These are phyloP conservation scores for Orthosia gracilis DNA, from an alignment of 2,888 invertebrate species.

Conservation along the genomic window DNA sequence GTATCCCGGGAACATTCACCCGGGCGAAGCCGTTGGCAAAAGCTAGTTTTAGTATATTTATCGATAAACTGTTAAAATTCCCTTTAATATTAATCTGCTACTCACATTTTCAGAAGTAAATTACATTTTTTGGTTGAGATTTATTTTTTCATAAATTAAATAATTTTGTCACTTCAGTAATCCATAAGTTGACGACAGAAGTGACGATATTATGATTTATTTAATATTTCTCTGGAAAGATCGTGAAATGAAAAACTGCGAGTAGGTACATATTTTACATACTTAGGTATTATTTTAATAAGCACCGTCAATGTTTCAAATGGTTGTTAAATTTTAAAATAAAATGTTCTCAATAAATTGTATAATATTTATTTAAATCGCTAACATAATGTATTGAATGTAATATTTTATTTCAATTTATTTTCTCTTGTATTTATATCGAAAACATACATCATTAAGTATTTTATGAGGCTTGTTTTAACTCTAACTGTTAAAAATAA, in stretches of 20 bases:
- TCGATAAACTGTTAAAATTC: no score
- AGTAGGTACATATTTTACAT: neutral
- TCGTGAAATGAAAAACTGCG: neutral
- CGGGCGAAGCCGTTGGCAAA: no score
- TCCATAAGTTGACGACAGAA: neutral
- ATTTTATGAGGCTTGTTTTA: conserved; percentile 33
- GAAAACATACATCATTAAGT: conserved; percentile 45
- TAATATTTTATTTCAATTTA: conserved; percentile 58
- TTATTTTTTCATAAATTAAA: no score
- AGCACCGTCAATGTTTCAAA: conserved; percentile 1
- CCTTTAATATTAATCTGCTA: no score
- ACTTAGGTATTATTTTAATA: neutral
- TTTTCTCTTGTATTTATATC: conserved; percentile 49
- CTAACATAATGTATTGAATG: conserved; percentile 44
- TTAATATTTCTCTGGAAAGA: neutral
- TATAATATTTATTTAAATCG: conserved; percentile 53
- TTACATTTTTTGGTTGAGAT: no score
- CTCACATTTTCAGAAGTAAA: no score
- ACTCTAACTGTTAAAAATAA: conserved; percentile 23
- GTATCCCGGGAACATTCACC: no score
- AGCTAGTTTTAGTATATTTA: no score
- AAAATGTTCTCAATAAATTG: conserved; percentile 46
- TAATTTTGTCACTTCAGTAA: no score
- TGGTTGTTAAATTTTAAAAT: conserved; percentile 36
- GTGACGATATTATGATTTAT: neutral